Evolutionary conservation across 2,797 vertebrate species (phyloP).

Genomic region (Propithecus perrieri): DNA sequence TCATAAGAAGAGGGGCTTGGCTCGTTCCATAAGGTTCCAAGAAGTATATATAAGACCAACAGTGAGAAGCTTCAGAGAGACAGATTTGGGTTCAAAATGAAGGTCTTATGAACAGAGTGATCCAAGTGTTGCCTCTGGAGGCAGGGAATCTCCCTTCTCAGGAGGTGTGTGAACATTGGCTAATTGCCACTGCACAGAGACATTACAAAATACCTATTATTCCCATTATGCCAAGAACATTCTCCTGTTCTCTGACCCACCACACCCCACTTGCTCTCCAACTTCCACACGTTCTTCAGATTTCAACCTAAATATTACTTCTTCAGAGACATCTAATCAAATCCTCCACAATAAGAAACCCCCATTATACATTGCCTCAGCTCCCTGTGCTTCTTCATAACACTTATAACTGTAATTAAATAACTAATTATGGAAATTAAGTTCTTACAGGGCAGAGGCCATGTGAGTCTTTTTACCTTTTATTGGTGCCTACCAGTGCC

Average conservation of each 20-base stretch:
- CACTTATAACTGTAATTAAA: background rate
- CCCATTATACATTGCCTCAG: background rate
- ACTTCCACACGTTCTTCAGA: background rate
- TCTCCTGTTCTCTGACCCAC: background rate
- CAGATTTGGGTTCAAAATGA: background rate
- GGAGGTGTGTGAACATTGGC: background rate
- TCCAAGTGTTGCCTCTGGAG: background rate
- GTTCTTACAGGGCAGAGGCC: background rate
- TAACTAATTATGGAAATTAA: background rate
- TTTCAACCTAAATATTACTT: slow-evolving; percentile 38
- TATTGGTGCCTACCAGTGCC: background rate
- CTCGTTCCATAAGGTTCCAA: background rate
- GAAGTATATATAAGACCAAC: background rate
- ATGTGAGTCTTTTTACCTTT: background rate
- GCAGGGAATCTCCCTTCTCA: background rate
- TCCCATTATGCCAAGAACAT: background rate
- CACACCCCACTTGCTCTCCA: background rate
- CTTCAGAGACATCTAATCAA: background rate
- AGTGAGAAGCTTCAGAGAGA: background rate
- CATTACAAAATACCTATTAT: background rate
- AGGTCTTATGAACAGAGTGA: background rate
- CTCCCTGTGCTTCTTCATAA: background rate
- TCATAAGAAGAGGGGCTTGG: background rate
- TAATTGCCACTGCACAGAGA: background rate
- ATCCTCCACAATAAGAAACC: background rate